Base-by-base conservation (phyloP, 2,888 invertebrate genomes). In the Volucella inanis region DNA sequence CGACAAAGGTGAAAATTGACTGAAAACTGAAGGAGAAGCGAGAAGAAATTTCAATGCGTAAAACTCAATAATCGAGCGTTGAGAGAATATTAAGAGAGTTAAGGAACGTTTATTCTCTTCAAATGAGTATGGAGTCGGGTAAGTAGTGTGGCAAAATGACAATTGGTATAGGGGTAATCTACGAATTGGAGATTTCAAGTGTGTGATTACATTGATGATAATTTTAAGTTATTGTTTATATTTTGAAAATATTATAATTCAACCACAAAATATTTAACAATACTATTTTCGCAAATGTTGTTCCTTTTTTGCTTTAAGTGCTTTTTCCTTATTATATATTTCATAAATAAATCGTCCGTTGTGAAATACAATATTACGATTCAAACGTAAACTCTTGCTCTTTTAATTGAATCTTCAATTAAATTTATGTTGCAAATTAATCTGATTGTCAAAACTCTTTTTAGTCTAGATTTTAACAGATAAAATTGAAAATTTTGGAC, bases 1-100 rank as follows among this genome's bases (percentile, higher is more conserved):
- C 67, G 59, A 71, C 65, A 68, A 75, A 67, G 75, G 71, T 71
- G 71, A 84, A 79, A 79, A 79, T 76, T 84, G 84, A 84, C 84
- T 84, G 79, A 84, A 79, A 74, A 49, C 47, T 71, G 12, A 12
- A 50, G 79, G 52, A 62, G 84, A 65, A 65, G 54, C 38, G 50
- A 49, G 31, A 43, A 47, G 54, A 57, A 49, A 18, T 70, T 38
- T 64, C 22, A 14, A 41, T 78, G 70, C 78, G 78, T 78, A 45
- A 64, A 62, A 71, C 10, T n/a, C 41, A 15, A 15, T 41, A 4
- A 18, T 8, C 18, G 18, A 22, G 41, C 14, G 18, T n/a, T 49
- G 43, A 59, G 10, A 54, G 14, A 41, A 18, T 2, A 0, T 50
- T 75, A 78, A 78, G 78, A 78, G 78, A 71, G 43, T 2, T 15